Conservation (phyloP, 2,113 vertebrate species). For the Phrynosoma platyrhinos region DNA sequence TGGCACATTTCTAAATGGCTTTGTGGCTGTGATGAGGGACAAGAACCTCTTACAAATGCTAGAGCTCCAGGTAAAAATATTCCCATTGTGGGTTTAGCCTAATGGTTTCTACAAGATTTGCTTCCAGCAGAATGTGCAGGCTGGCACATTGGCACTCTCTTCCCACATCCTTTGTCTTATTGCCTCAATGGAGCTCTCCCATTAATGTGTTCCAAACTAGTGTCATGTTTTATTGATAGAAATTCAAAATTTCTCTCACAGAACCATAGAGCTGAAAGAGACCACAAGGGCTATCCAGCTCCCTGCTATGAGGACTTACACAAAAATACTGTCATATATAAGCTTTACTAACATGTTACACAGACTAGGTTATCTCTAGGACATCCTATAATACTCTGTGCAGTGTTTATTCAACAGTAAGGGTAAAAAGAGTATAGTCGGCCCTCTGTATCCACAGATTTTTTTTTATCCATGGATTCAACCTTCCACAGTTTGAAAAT, state of each 20-base stretch:
- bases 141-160: neutral
- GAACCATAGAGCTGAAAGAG: neutral
- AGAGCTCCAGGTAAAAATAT: slow-evolving; percentile 33
- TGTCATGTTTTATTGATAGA: neutral
- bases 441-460: neutral
- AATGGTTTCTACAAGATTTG: neutral
- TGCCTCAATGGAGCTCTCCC: neutral
- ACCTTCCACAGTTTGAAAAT: too few relatives aligned
- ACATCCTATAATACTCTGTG: neutral
- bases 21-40: slow-evolving; percentile 51
- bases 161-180: neutral
- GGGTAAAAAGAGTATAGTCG: too few relatives aligned
- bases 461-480: too few relatives aligned
- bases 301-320: neutral
- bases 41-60: slow-evolving; percentile 42
- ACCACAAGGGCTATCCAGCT: neutral
- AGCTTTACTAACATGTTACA: neutral
- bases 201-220: neutral
- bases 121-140: neutral
- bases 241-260: neutral
- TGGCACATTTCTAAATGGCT: neutral
- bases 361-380: too few relatives aligned
- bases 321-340: neutral
- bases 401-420: neutral
- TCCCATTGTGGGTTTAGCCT: neutral